Evolutionary conservation across 2,888 invertebrate genomes (phyloP).

Genomic region (Calliscelio sp.): DNA sequence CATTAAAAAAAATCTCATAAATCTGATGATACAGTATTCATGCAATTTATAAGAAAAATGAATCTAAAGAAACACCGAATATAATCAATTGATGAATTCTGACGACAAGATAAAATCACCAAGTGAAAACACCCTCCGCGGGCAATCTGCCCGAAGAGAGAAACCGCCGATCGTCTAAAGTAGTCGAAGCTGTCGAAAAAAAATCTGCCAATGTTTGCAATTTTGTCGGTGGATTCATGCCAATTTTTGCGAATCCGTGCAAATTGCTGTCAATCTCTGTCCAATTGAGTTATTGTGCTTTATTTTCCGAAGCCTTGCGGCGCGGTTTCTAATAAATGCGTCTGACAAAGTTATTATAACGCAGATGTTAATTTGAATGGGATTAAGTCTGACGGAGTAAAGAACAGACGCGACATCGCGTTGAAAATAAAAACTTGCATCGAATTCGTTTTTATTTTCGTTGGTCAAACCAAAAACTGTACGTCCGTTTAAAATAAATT

Average conservation of each 20-base stretch:
- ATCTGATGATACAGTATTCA: too few relatives aligned
- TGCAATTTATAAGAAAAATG: too few relatives aligned
- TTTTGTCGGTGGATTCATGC: constrained; percentile 46
- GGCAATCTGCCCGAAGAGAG: constrained; percentile 46
- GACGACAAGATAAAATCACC: neutral
- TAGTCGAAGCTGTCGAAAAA: constrained; percentile 26
- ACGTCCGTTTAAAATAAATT: too few relatives aligned
- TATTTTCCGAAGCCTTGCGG: constrained; percentile 5
- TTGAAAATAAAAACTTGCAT: neutral
- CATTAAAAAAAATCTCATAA: too few relatives aligned
- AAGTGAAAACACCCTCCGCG: constrained; percentile 8
- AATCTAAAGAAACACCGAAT: too few relatives aligned
- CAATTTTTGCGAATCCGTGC: constrained; percentile 50
- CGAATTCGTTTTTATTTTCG: too few relatives aligned
- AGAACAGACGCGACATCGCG: neutral
- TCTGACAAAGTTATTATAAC: constrained; percentile 37
- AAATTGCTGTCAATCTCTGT: constrained; percentile 58
- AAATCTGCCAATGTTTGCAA: constrained; percentile 47
- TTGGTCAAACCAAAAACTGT: too few relatives aligned
- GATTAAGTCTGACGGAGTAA: constrained; percentile 4
- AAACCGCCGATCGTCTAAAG: constrained; percentile 17
- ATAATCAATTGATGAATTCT: constrained; percentile 8
- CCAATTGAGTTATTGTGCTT: constrained; percentile 52
- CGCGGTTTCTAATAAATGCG: constrained; percentile 17
- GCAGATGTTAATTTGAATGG: constrained; percentile 24